Conservation (phyloP, 2,113 vertebrate genomes). For the Anseranas semipalmata region DNA sequence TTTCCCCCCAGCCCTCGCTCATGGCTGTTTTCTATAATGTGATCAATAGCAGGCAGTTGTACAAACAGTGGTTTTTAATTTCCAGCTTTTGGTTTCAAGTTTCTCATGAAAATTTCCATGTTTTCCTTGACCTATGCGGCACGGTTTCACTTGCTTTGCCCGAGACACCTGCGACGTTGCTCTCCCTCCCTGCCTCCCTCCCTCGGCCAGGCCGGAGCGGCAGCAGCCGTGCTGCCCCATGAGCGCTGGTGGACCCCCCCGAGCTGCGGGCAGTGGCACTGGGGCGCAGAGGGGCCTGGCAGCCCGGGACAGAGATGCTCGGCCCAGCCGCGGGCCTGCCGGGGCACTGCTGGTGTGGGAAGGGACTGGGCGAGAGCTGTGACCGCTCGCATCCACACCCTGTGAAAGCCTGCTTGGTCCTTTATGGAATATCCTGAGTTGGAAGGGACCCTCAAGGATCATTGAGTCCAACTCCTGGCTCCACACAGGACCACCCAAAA, state of each 20-base stretch:
- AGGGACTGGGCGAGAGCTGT: background rate
- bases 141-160: background rate
- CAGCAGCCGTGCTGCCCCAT: background rate
- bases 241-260: background rate
- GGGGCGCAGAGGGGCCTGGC: background rate
- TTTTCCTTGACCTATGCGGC: background rate
- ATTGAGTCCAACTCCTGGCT: background rate
- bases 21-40: background rate
- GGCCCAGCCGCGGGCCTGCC: background rate
- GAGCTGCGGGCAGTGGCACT: background rate
- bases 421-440: background rate
- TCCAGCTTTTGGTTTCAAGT: conserved; percentile 1
- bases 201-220: background rate
- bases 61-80: conserved; percentile 31
- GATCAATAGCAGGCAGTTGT: conserved; percentile 1
- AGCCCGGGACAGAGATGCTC: background rate
- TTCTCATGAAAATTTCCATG: background rate
- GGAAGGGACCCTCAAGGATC: background rate
- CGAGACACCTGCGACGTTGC: rapidly evolving
- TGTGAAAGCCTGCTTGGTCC: background rate
- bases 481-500: background rate
- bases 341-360: background rate
- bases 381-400: background rate
- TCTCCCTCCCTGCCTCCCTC: background rate
- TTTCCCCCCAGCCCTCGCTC: background rate